phyloP scores from a whole-genome alignment of 2,888 invertebrate species.

The Hirudinaria manillensis region DNA sequence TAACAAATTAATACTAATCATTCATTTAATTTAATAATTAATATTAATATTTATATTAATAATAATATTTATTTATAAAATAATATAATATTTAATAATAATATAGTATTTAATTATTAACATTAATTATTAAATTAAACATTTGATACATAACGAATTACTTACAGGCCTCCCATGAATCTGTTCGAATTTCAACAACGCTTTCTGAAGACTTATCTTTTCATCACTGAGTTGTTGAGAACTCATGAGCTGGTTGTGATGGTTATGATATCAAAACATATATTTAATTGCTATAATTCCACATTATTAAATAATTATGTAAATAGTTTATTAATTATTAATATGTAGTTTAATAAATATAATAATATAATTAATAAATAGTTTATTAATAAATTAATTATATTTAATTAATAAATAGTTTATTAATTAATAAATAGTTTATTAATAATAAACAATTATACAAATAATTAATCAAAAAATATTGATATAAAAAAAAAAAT shows the following conservation, averaged over 20 bases:
- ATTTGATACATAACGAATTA: too few relatives aligned
- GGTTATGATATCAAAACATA: neutral
- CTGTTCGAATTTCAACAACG: slow-evolving; percentile 77
- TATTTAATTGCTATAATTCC: too few relatives aligned
- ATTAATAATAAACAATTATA: neutral
- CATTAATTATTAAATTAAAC: too few relatives aligned
- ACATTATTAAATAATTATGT: neutral
- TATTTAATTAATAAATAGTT: neutral
- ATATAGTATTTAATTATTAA: too few relatives aligned
- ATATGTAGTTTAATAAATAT: neutral
- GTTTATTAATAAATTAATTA: neutral
- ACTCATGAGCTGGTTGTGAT: slow-evolving; percentile 58
- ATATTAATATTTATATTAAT: too few relatives aligned
- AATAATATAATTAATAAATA: neutral
- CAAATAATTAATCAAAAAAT: too few relatives aligned
- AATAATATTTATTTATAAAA: too few relatives aligned
- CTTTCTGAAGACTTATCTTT: slow-evolving; percentile 83
- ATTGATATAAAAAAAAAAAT: neutral
- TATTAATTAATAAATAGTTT: neutral
- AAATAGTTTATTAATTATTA: neutral
- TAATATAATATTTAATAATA: too few relatives aligned
- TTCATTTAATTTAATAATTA: too few relatives aligned
- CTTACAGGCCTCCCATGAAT: slow-evolving; percentile 74
- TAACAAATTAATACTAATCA: too few relatives aligned
- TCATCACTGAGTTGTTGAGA: slow-evolving; percentile 78